Percentiles rank a stretch among this genome's conserved stretches.
Evolutionary conservation across 2,113 vertebrate genomes (phyloP).

Genomic region (Corapipo altera): DNA sequence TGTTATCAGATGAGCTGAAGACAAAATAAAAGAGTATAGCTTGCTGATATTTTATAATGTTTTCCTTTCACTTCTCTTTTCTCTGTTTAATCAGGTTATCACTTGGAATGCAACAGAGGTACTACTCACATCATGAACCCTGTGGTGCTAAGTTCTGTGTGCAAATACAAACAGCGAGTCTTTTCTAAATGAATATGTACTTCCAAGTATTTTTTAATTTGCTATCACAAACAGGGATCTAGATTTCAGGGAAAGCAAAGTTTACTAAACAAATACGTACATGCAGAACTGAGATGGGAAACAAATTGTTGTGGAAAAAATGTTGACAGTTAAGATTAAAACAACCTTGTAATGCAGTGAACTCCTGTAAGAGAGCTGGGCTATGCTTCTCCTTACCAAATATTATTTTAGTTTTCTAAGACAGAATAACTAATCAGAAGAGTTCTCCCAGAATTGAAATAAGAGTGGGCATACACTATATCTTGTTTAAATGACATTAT

Average conservation of each 20-base stretch:
- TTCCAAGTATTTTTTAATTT: not conserved
- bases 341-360: not conserved
- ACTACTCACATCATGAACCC: not conserved
- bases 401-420: not conserved
- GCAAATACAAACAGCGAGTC: not conserved
- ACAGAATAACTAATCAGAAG: not conserved
- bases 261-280: not conserved
- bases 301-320: not conserved
- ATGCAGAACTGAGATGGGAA: not conserved
- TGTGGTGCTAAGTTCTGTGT: not conserved
- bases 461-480: not conserved
- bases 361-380: not conserved
- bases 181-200: not conserved
- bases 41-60: not conserved
- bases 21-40: not conserved
- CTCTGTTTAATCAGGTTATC: not conserved
- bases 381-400: not conserved
- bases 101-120: not conserved
- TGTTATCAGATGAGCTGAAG: not conserved
- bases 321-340: not conserved
- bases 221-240: not conserved
- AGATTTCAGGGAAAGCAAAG: not conserved
- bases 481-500: not conserved
- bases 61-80: not conserved
- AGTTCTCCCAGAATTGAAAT: not conserved